Evolutionary conservation across 2,113 vertebrate genomes (phyloP).

Genomic region (Clarias macrocephalus): DNA sequence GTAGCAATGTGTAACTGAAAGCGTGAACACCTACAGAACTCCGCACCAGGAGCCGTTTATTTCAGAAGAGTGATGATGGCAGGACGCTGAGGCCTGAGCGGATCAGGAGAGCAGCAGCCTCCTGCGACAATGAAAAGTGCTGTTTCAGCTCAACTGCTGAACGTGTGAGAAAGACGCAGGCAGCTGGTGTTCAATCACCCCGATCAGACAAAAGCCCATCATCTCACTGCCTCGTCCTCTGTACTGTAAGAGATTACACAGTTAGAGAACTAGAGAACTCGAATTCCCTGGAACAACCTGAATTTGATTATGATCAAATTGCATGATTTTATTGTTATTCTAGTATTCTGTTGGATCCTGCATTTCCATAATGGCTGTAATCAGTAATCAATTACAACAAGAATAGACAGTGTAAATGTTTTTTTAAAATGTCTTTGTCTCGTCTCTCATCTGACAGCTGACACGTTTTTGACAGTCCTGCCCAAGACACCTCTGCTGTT

Average conservation of each 20-base stretch:
- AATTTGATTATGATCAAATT: background rate
- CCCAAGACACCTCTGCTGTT: slow-evolving; percentile 9
- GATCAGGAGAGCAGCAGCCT: slow-evolving; percentile 51
- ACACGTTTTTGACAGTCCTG: background rate
- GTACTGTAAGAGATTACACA: background rate
- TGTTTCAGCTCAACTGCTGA: slow-evolving; percentile 45
- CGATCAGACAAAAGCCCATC: slow-evolving; percentile 37
- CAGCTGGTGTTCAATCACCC: slow-evolving; percentile 47
- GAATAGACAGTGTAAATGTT: background rate
- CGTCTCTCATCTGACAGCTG: background rate
- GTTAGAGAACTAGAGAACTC: background rate
- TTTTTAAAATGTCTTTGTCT: background rate
- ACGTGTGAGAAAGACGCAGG: slow-evolving; percentile 32
- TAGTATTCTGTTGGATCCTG: background rate
- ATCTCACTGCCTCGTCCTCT: slow-evolving; percentile 7
- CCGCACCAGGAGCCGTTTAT: slow-evolving; percentile 68
- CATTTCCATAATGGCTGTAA: background rate
- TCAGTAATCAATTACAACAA: background rate
- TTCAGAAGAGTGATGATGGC: slow-evolving; percentile 45
- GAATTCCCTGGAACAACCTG: background rate
- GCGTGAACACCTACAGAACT: slow-evolving; percentile 68
- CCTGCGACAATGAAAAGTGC: slow-evolving; percentile 46
- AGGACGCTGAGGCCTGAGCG: slow-evolving; percentile 57
- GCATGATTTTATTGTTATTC: background rate
- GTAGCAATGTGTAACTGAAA: slow-evolving; percentile 76